Evolutionary conservation across 2,888 invertebrate genomes (phyloP).

Genomic region (Marronus borbonicus): DNA sequence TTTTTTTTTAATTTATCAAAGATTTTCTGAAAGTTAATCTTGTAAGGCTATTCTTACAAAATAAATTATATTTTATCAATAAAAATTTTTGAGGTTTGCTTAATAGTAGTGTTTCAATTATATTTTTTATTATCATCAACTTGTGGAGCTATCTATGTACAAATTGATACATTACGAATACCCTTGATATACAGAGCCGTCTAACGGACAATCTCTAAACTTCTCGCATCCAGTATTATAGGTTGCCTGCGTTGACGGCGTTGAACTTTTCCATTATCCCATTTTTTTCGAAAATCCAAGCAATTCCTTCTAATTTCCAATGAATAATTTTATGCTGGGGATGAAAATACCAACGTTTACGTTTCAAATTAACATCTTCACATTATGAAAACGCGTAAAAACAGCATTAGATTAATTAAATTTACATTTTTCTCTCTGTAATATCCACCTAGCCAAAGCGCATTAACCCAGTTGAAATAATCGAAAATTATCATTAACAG

Average conservation of each 20-base stretch:
- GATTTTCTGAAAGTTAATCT: too few species aligned
- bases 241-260: background rate
- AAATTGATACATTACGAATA: too few species aligned
- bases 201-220: background rate
- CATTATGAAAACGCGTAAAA: background rate
- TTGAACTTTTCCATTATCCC: background rate
- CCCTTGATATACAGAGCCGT: background rate
- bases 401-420: background rate
- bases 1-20: too few species aligned
- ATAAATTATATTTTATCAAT: too few species aligned
- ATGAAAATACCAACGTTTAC: background rate
- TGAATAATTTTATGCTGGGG: background rate
- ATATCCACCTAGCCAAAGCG: background rate
- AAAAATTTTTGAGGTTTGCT: too few species aligned
- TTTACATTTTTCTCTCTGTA: background rate
- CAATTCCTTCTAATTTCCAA: background rate
- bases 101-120: too few species aligned
- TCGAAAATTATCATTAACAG: background rate
- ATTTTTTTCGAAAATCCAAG: background rate
- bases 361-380: background rate
- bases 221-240: background rate
- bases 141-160: too few species aligned
- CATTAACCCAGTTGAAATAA: conserved; percentile 2
- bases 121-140: too few species aligned
- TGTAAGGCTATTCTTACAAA: too few species aligned